Percentiles rank a stretch among this genome's conserved stretches.
Conservation (phyloP, 2,888 invertebrate species). For the Torymus aiolomorphi region DNA sequence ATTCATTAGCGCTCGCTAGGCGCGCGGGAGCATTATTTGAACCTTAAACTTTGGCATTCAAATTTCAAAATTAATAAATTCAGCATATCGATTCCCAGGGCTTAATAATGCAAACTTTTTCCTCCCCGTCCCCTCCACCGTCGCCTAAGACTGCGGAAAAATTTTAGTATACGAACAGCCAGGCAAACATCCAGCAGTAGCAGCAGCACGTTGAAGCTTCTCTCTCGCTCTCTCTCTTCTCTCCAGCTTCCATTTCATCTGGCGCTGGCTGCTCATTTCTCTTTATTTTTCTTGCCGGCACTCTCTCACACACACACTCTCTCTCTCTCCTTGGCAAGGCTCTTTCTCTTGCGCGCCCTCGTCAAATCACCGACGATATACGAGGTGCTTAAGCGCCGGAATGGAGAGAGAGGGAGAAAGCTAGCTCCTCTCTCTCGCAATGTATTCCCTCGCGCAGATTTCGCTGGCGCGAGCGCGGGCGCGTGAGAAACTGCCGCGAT, state of each 20-base stretch:
- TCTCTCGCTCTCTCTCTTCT: constrained; percentile 20
- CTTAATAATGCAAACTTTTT: constrained; percentile 45
- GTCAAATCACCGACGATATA: constrained; percentile 52
- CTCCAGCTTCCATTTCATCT: constrained; percentile 39
- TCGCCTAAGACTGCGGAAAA: no score
- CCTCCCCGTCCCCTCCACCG: no score
- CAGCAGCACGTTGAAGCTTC: constrained; percentile 48
- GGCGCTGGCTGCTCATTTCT: constrained; percentile 51
- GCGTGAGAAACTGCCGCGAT: constrained; percentile 42
- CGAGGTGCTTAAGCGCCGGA: constrained; percentile 45
- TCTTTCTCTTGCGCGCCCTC: constrained; percentile 3
- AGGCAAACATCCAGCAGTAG: no score
- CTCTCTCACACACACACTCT: constrained; percentile 13
- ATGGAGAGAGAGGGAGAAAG: constrained; percentile 2
- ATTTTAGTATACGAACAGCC: no score
- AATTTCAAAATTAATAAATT: constrained; percentile 1
- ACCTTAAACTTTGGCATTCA: background rate
- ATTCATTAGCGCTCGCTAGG: constrained; percentile 12
- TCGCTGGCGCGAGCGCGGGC: background rate
- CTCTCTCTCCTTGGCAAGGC: constrained; percentile 1
- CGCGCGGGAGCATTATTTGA: background rate
- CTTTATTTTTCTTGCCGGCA: constrained; percentile 45
- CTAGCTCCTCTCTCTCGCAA: background rate
- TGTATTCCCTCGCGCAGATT: constrained; percentile 1
- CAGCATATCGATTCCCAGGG: no score